These are phyloP conservation scores for Drosophila kambysellisi DNA, from an alignment of 2,888 invertebrate genomes.

Conservation along the genomic window DNA sequence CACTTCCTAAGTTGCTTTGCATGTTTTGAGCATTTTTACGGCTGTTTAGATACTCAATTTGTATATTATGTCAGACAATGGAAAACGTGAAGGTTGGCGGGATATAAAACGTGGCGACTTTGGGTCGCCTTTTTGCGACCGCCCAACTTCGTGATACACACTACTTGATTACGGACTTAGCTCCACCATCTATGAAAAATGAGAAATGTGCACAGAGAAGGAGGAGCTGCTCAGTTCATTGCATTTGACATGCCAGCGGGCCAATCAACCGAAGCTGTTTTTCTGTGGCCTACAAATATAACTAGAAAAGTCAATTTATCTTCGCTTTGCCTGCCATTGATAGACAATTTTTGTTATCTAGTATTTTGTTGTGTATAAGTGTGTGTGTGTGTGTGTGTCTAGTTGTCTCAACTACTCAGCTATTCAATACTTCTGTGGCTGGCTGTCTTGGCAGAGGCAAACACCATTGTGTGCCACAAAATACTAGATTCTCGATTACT, in stretches of 20 bases:
- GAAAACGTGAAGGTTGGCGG: conserved; percentile 41
- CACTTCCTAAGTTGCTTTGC: conserved; percentile 42
- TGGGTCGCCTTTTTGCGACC: conserved; percentile 20
- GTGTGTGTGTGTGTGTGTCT: background rate
- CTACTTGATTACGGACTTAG: conserved; percentile 75
- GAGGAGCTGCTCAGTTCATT: conserved; percentile 52
- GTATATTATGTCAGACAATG: conserved; percentile 63
- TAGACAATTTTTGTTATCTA: conserved; percentile 62
- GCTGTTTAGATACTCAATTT: conserved; percentile 79
- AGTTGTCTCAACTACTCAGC: conserved; percentile 41
- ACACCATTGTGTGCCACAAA: conserved; percentile 11
- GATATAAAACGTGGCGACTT: conserved; percentile 28
- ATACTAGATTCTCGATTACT: conserved; percentile 5
- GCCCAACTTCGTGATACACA: conserved; percentile 65
- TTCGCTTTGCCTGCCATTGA: conserved; percentile 45
- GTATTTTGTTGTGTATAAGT: conserved; percentile 7
- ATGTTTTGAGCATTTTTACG: conserved; percentile 63
- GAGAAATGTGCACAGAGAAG: conserved; percentile 45
- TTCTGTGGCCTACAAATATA: conserved; percentile 66
- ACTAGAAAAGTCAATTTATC: conserved; percentile 65
- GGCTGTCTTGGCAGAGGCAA: conserved; percentile 19
- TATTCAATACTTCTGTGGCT: conserved; percentile 12
- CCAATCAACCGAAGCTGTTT: conserved; percentile 58
- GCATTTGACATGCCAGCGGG: conserved; percentile 77
- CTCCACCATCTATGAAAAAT: conserved; percentile 59